Base-by-base conservation (phyloP, 2,888 invertebrate genomes). In the Volucella zonaria region DNA sequence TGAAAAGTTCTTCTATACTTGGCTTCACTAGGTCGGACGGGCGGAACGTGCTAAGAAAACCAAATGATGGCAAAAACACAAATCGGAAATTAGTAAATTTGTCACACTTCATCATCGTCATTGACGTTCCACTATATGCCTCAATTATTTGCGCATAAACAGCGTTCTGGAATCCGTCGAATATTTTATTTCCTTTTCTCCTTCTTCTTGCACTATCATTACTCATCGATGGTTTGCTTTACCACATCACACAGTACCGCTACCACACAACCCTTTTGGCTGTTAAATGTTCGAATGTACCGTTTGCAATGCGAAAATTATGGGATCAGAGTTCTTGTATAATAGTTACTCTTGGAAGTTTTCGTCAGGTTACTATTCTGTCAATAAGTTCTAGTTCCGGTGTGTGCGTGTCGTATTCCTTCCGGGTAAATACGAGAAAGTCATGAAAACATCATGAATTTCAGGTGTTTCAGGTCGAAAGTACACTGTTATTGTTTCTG, bases 31-130 rank as follows among this genome's bases (percentile, higher is more conserved):
- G 71, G 75, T 71, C 61, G 80, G 66, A 70, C 51, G 52, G 47
- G n/a, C 47, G 70, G 47, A 71, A 83, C 83, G 83, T 83, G 83
- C 75, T 67, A 54, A 43, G 83, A 83, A 83, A 75, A 47, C 75
- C 54, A 42, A 75, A 83, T 70, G 59, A 67, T 12, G 61, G 12
- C 51, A 8, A 58, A 23, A 71, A 70, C 70, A 49, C 66, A 71
- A 71, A 76, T 76, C 75, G 83, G 83, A 83, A 79, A 80, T 83
- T 80, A 75, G 80, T 75, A 80, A 79, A 83, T 80, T 83, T 83
- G 83, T 83, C 83, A 83, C 80, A 75, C 80, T 80, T 71, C 75
- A 80, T 75, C 80, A 83, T 83, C 70, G 68, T 64, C 64, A 73
- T 42, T 70, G 77, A 59, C 47, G 73, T 79, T 64, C 66, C 61